phyloP scores from a whole-genome alignment of 2,113 vertebrate genomes.

The Mesembrinibis cayennensis region DNA sequence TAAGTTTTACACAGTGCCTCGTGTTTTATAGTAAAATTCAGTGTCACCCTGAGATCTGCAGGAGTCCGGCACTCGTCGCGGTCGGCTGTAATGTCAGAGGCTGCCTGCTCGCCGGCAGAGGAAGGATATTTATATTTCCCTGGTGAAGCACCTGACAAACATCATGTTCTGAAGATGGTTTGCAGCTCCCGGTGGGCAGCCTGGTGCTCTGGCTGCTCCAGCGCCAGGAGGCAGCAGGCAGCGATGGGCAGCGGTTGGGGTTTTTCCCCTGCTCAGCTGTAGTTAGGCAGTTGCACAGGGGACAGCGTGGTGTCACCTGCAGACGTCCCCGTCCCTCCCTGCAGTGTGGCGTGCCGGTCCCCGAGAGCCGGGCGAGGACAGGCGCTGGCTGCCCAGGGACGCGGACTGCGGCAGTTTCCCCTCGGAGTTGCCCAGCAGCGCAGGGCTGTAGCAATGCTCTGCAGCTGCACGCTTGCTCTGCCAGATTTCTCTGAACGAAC shows the following conservation, averaged over 20 bases:
- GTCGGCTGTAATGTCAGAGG: accelerated
- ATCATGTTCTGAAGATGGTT: accelerated
- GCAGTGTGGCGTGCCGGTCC: neutral
- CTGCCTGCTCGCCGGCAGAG: neutral
- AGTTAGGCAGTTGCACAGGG: neutral
- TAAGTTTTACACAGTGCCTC: neutral
- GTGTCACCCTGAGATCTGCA: neutral
- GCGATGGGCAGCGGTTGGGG: neutral
- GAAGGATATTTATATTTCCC: accelerated
- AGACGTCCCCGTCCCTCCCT: neutral
- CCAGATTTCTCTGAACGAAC: neutral
- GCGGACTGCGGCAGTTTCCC: accelerated
- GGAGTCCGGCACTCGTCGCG: accelerated
- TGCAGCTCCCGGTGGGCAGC: neutral
- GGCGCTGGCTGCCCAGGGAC: neutral
- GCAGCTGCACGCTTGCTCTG: neutral
- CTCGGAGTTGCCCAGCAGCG: accelerated
- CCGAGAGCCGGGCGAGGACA: accelerated
- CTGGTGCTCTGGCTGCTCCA: neutral
- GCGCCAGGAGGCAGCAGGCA: neutral
- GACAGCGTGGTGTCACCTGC: neutral
- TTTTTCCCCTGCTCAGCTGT: neutral
- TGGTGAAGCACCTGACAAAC: neutral
- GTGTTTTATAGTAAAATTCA: neutral
- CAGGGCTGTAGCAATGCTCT: too few species aligned